Evolutionary conservation across 1,140 invertebrate genomes (phyloP).

Genomic region (Papilio polyxenes): DNA sequence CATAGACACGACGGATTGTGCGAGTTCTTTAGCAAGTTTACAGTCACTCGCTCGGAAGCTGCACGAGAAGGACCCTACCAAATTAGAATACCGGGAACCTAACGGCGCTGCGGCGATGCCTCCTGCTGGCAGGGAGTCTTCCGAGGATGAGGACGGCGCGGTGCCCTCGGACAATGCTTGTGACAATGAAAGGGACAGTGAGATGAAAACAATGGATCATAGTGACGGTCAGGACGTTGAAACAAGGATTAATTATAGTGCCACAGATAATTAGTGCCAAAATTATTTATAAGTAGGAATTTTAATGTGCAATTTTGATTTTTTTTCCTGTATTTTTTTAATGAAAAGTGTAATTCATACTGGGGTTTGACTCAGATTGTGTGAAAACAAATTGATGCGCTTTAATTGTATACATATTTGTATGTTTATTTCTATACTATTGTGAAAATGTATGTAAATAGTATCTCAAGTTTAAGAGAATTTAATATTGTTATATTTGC

Average conservation of each 20-base stretch:
- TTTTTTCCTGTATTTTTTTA: slow-evolving; percentile 78
- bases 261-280: slow-evolving; percentile 82
- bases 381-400: slow-evolving; percentile 77
- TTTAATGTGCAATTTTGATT: slow-evolving; percentile 81
- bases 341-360: slow-evolving; percentile 72
- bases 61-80: slow-evolving; percentile 90
- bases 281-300: slow-evolving; percentile 80
- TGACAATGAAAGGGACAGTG: slow-evolving; percentile 71
- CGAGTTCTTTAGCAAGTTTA: slow-evolving; percentile 93
- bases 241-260: slow-evolving; percentile 79
- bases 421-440: slow-evolving; percentile 65
- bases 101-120: slow-evolving; percentile 50
- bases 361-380: slow-evolving; percentile 68
- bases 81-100: slow-evolving; percentile 84
- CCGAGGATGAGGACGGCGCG: slow-evolving; percentile 73
- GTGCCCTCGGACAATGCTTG: slow-evolving; percentile 57
- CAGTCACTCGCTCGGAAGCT: slow-evolving; percentile 90
- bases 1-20: slow-evolving; percentile 96
- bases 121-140: slow-evolving; percentile 65
- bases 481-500: slow-evolving; percentile 77
- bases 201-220: slow-evolving; percentile 72
- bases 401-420: slow-evolving; percentile 75
- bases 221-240: slow-evolving; percentile 71
- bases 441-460: slow-evolving; percentile 73
- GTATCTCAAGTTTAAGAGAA: slow-evolving; percentile 68